A percentile compares a stretch with the other conserved stretches of the same genome.
Evolutionary conservation across 2,797 vertebrate species (phyloP).

Genomic region (Phalanger gymnotis): DNA sequence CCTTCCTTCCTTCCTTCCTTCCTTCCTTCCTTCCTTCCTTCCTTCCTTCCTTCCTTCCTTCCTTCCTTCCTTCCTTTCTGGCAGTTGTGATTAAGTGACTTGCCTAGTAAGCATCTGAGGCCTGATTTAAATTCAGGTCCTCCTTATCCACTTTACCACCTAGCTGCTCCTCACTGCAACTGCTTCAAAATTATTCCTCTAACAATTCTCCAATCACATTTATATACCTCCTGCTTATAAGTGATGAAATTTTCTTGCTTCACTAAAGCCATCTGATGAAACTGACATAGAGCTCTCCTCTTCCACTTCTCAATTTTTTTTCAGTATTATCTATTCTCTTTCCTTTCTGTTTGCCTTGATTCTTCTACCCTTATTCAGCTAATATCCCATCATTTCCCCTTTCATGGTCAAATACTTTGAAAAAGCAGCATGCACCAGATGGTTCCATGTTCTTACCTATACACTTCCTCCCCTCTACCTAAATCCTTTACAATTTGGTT

Average conservation of each 20-base stretch:
- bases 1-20: neutral
- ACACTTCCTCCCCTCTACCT: neutral
- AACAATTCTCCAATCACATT: neutral
- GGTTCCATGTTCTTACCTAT: neutral
- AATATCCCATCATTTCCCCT: neutral
- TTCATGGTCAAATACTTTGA: neutral
- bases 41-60: neutral
- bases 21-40: neutral
- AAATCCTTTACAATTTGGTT: neutral
- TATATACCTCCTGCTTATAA: neutral
- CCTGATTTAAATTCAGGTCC: too few relatives aligned
- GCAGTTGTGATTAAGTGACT: too few relatives aligned
- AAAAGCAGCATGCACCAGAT: neutral
- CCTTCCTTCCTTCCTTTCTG: neutral
- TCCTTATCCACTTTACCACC: neutral
- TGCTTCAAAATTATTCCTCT: neutral
- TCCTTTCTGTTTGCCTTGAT: neutral
- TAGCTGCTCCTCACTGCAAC: neutral
- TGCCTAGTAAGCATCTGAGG: too few relatives aligned
- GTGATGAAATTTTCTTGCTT: neutral
- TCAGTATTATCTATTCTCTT: neutral
- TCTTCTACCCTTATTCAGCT: neutral
- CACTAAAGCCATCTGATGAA: neutral
- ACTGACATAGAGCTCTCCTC: neutral
- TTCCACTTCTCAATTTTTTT: neutral